A percentile compares a stretch with the other conserved stretches of the same genome.
Evolutionary conservation across 53 echinoderm and acorn worm species (phyloP).

Genomic region (Apostichopus leukothele): DNA sequence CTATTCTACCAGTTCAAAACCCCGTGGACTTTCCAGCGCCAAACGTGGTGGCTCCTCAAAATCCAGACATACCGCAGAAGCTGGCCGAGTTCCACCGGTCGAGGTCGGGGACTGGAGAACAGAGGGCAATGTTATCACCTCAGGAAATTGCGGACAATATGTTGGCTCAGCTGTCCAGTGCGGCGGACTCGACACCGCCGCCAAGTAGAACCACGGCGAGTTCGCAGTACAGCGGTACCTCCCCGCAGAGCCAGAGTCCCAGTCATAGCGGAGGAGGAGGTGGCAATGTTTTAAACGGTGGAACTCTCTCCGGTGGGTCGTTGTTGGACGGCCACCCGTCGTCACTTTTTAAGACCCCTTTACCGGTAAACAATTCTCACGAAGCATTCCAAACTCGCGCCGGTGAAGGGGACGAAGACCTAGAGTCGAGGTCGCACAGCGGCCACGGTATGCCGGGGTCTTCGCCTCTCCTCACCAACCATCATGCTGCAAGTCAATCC

Average conservation of each 20-base stretch:
- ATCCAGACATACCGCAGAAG: constrained; percentile 92
- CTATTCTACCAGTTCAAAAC: constrained; percentile 61
- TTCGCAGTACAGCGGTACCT: neutral
- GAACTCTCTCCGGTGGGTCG: neutral
- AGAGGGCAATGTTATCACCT: constrained; percentile 87
- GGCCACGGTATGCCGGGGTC: constrained; percentile 8
- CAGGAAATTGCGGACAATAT: constrained; percentile 98
- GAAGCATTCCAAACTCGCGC: constrained; percentile 61
- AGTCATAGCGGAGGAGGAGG: constrained; percentile 17
- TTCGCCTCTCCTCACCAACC: constrained; percentile 1
- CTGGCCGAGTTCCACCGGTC: constrained; percentile 88
- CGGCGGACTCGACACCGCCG: constrained; percentile 17
- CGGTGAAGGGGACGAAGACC: neutral
- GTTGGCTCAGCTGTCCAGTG: constrained; percentile 84
- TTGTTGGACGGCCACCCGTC: constrained; percentile 9
- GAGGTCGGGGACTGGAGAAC: constrained; percentile 72
- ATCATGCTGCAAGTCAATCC: constrained; percentile 47
- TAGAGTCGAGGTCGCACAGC: too few relatives aligned
- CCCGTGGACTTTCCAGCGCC: constrained; percentile 88
- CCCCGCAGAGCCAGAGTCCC: constrained; percentile 17
- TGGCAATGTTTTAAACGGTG: constrained; percentile 33
- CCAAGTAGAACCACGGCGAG: neutral
- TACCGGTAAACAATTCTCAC: constrained; percentile 33
- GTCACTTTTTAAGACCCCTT: constrained; percentile 71
- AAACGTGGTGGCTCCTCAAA: constrained; percentile 92